phyloP scores from a whole-genome alignment of 1,140 invertebrate species.

The Galleria mellonella region DNA sequence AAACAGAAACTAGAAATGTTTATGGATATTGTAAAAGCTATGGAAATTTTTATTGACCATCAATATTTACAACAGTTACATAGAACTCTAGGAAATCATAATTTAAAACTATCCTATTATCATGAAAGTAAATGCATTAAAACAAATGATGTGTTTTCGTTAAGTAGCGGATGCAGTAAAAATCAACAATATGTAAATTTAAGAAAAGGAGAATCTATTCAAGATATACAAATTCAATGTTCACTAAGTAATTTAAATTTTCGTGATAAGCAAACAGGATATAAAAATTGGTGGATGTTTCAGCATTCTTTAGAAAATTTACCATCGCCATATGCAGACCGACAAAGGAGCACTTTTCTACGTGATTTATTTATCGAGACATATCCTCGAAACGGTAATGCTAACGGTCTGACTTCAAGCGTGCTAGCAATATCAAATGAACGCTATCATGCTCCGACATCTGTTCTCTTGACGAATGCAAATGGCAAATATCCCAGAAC shows the following conservation, averaged over 20 bases:
- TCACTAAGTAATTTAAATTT: conserved; percentile 16
- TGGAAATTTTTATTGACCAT: conserved; percentile 53
- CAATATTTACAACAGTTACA: conserved; percentile 19
- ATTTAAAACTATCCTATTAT: background rate
- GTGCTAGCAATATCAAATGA: conserved; percentile 53
- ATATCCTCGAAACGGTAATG: conserved; percentile 46
- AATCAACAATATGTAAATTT: conserved; percentile 20
- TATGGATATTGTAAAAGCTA: conserved; percentile 43
- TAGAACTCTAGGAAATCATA: background rate
- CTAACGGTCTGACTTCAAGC: conserved; percentile 41
- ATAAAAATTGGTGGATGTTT: conserved; percentile 23
- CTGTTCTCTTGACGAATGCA: conserved; percentile 45
- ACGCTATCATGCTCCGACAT: conserved; percentile 39
- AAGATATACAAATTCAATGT: conserved; percentile 15
- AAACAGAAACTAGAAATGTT: conserved; percentile 42
- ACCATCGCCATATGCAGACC: conserved; percentile 28
- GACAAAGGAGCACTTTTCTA: conserved; percentile 45
- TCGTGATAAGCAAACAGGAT: conserved; percentile 17
- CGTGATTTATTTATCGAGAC: conserved; percentile 56
- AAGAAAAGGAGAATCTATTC: conserved; percentile 18
- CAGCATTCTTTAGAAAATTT: conserved; percentile 29
- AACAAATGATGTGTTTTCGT: conserved; percentile 8
- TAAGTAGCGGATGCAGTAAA: conserved; percentile 5
- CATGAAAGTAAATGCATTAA: background rate
- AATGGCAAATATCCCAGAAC: conserved; percentile 31